Evolutionary conservation across 2,113 vertebrate genomes (phyloP).

Genomic region (Mugil cephalus): DNA sequence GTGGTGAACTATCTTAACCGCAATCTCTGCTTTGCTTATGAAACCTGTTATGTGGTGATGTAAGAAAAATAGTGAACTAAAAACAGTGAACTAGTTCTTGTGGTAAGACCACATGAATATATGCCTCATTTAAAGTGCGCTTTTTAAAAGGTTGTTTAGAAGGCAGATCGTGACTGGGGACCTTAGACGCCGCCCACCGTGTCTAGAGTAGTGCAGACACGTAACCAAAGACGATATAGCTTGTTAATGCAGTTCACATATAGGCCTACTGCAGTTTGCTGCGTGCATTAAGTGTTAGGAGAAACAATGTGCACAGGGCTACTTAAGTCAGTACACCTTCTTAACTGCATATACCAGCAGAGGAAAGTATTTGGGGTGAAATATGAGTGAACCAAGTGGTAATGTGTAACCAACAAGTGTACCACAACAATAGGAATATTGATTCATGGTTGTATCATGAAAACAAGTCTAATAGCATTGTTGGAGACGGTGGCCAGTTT

Average conservation of each 20-base stretch:
- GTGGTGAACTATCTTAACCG: conserved; percentile 37
- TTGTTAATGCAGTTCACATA: no score
- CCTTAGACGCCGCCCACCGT: no score
- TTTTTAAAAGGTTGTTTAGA: no score
- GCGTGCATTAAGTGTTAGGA: background rate
- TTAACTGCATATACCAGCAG: background rate
- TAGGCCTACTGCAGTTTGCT: background rate
- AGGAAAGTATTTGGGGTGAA: background rate
- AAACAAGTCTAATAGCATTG: background rate
- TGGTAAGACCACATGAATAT: no score
- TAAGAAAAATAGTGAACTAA: background rate
- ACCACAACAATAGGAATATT: background rate
- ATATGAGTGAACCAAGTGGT: background rate
- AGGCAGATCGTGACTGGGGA: no score
- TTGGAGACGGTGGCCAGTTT: background rate
- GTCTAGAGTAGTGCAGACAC: no score
- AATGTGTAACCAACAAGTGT: background rate
- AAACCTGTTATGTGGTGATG: conserved; percentile 17
- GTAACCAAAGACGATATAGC: no score
- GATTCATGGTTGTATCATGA: background rate
- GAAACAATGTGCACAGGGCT: background rate
- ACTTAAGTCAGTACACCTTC: background rate
- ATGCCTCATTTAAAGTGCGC: no score
- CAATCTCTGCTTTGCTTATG: background rate
- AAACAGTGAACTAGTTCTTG: no score